Percentiles rank a stretch among this genome's conserved stretches.
These are phyloP conservation scores for Ennomos quercinarius DNA, from an alignment of 2,888 invertebrate species.

Conservation along the genomic window DNA sequence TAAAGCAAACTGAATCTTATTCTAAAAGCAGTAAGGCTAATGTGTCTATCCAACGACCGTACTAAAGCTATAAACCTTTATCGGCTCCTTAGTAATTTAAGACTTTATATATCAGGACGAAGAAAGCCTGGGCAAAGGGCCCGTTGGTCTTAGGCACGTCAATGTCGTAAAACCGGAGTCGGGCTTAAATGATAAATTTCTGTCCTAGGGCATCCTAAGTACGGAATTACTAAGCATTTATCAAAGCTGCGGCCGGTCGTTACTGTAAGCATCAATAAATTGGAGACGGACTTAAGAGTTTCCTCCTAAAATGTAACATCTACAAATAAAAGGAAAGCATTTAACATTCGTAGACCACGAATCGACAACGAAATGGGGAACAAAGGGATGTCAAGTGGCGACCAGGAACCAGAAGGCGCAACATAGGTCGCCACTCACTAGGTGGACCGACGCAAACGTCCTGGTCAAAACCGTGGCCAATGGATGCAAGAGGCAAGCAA, in stretches of 20 bases:
- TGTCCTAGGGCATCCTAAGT: constrained; percentile 23
- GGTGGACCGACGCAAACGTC: too few relatives aligned
- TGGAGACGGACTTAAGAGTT: background rate
- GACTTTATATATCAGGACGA: constrained; percentile 52
- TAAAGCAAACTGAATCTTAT: constrained; percentile 28
- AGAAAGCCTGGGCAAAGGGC: constrained; percentile 30
- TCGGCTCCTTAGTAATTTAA: constrained; percentile 55
- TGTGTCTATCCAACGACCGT: constrained; percentile 21
- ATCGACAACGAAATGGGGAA: too few relatives aligned
- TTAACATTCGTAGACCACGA: too few relatives aligned
- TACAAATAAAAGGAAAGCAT: too few relatives aligned
- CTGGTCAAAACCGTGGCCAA: too few relatives aligned
- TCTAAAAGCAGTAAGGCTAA: constrained; percentile 8
- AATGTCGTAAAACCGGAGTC: constrained; percentile 33
- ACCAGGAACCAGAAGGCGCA: too few relatives aligned
- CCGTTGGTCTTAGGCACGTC: constrained; percentile 36
- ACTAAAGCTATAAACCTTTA: constrained; percentile 52
- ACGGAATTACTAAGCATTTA: constrained; percentile 28
- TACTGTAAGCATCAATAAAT: constrained; percentile 7
- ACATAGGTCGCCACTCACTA: too few relatives aligned
- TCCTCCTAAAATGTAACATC: background rate
- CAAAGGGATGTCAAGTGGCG: too few relatives aligned
- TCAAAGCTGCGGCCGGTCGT: constrained; percentile 12
- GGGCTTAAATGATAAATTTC: constrained; percentile 34
- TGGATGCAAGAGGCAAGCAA: too few relatives aligned